Conservation (phyloP, 2,888 invertebrate species). For the Siphlonurus alternatus region DNA sequence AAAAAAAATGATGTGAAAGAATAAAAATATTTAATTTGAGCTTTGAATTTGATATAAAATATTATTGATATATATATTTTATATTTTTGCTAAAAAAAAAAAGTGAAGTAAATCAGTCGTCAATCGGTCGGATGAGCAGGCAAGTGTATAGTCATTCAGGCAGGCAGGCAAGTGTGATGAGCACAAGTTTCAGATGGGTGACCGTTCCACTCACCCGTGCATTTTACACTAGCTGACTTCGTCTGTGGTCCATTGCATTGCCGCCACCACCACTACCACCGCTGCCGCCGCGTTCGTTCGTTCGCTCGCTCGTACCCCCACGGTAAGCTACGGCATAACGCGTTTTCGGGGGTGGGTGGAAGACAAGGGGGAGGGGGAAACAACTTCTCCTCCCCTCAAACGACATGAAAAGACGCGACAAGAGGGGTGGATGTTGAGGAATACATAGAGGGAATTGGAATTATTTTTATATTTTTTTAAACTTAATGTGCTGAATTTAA, state of each 20-base stretch:
- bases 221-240: constrained; percentile 1
- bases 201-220: constrained; percentile 2
- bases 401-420: neutral
- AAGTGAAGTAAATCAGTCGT: too few relatives aligned
- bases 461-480: neutral
- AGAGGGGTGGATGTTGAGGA: neutral
- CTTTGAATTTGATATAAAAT: too few relatives aligned
- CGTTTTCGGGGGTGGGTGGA: neutral
- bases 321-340: neutral
- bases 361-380: neutral
- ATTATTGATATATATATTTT: too few relatives aligned
- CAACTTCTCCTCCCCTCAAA: neutral
- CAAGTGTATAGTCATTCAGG: neutral
- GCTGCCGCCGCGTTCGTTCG: neutral
- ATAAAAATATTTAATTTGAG: too few relatives aligned
- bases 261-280: too few relatives aligned
- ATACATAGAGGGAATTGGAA: neutral
- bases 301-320: neutral
- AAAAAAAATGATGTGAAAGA: too few relatives aligned
- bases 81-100: too few relatives aligned
- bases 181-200: neutral
- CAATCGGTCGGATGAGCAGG: too few relatives aligned
- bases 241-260: neutral
- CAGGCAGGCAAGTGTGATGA: neutral
- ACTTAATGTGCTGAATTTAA: neutral